Evolutionary conservation across 2,797 vertebrate species (phyloP).

Genomic region (Semaprochilodus insignis): DNA sequence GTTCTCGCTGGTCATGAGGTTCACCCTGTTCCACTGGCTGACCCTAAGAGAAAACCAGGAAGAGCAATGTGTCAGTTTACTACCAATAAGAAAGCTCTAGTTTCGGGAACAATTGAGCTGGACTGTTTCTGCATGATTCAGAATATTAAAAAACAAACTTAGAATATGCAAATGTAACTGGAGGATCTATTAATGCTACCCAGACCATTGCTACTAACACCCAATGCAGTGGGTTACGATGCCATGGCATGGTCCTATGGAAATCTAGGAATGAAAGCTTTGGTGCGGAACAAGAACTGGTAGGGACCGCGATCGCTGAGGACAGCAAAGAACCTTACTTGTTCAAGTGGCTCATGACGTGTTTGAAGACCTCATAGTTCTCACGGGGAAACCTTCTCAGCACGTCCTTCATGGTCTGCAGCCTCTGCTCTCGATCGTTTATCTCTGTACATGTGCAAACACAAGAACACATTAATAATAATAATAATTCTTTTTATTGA

Average conservation of each 20-base stretch:
- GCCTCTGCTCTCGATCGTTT: constrained; percentile 91
- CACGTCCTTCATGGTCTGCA: constrained; percentile 92
- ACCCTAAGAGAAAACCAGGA: constrained; percentile 82
- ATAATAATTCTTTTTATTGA: too few relatives aligned
- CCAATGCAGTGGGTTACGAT: too few relatives aligned
- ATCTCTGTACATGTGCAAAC: constrained; percentile 82
- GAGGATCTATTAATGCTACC: too few relatives aligned
- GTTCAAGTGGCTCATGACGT: constrained; percentile 91
- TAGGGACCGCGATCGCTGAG: too few relatives aligned
- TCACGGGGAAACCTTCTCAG: constrained; percentile 92
- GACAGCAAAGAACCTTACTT: constrained; percentile 79
- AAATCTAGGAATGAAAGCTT: neutral
- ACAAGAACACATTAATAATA: neutral
- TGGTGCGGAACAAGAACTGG: too few relatives aligned
- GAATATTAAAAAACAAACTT: too few relatives aligned
- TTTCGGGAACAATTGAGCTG: too few relatives aligned
- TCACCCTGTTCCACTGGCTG: constrained; percentile 89
- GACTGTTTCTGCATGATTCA: too few relatives aligned
- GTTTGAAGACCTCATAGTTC: constrained; percentile 96
- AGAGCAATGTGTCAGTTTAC: neutral
- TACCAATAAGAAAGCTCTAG: too few relatives aligned
- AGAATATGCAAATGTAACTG: too few relatives aligned
- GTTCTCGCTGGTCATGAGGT: constrained; percentile 98
- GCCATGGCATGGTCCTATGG: neutral
- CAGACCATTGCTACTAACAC: too few relatives aligned